Conservation (phyloP, 2,797 vertebrate genomes). For the Darevskia nairensis region DNA sequence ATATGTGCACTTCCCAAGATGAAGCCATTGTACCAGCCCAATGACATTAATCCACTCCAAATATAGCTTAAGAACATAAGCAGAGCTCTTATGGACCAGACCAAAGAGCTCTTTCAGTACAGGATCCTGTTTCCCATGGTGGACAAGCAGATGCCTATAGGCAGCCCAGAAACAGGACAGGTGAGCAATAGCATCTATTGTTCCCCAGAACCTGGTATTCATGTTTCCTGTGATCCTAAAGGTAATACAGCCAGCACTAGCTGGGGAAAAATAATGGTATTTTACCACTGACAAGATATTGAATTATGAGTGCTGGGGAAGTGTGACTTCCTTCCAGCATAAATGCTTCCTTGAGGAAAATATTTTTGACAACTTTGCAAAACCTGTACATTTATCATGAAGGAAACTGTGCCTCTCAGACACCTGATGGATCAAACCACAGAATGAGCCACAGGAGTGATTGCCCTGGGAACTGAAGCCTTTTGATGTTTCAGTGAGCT, state of each 20-base stretch:
- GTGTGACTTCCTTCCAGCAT: not conserved
- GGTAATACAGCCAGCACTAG: not conserved
- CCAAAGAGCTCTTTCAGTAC: not conserved
- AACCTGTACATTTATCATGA: not conserved
- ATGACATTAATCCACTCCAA: not conserved
- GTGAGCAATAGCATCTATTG: not conserved
- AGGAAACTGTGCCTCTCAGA: not conserved
- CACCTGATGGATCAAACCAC: not conserved
- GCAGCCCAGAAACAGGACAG: not conserved
- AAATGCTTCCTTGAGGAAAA: not conserved
- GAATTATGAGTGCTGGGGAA: not conserved
- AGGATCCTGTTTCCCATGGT: not conserved
- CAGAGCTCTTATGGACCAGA: not conserved
- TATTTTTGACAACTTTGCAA: not conserved
- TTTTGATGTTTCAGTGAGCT: constrained; percentile 29
- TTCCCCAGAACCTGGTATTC: not conserved
- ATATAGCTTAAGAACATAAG: not conserved
- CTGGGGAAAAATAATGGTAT: not conserved
- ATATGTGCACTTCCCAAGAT: not conserved
- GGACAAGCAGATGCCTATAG: not conserved
- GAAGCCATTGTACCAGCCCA: not conserved
- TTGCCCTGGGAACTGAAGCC: constrained; percentile 21
- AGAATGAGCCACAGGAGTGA: constrained; percentile 35
- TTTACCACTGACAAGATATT: constrained; percentile 1
- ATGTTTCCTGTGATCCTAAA: not conserved